Evolutionary conservation across 2,888 invertebrate species (phyloP).

Genomic region (Amiota communis): DNA sequence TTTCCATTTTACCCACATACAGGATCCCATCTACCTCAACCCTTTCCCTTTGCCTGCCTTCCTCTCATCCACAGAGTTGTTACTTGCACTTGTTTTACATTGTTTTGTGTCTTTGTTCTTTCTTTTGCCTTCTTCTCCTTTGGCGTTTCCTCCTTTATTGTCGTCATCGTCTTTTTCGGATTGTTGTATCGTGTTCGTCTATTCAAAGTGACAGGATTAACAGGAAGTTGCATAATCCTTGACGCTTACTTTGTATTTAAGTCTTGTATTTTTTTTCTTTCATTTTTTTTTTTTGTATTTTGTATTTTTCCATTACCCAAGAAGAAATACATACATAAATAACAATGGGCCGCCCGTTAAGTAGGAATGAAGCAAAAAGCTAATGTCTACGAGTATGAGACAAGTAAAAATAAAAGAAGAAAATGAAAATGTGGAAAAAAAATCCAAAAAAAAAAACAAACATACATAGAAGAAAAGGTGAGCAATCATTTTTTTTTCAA

Average conservation of each 20-base stretch:
- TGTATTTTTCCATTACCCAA: constrained; percentile 14
- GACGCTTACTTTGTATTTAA: constrained; percentile 23
- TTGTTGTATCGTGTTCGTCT: constrained; percentile 16
- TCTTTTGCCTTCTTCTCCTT: constrained; percentile 4
- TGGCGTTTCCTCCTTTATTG: constrained; percentile 1
- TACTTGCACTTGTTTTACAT: neutral
- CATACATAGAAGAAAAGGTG: too few species aligned
- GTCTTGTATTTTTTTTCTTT: constrained; percentile 11
- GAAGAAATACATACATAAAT: neutral
- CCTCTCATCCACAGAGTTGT: neutral
- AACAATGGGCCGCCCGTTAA: constrained; percentile 22
- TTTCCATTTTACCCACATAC: too few species aligned
- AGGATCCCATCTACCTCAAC: too few species aligned
- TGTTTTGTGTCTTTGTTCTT: constrained; percentile 11
- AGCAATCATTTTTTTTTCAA: too few species aligned
- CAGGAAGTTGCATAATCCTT: constrained; percentile 70
- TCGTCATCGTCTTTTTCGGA: neutral
- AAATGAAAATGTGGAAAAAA: constrained; percentile 10
- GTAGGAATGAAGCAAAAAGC: constrained; percentile 1
- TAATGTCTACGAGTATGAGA: neutral
- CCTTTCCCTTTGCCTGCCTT: neutral
- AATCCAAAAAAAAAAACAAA: too few species aligned
- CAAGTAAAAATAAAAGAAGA: constrained; percentile 10
- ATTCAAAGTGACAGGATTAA: constrained; percentile 65
- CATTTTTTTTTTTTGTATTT: constrained; percentile 25